phyloP scores from a whole-genome alignment of 2,888 invertebrate species.

The Frankliniella fusca region DNA sequence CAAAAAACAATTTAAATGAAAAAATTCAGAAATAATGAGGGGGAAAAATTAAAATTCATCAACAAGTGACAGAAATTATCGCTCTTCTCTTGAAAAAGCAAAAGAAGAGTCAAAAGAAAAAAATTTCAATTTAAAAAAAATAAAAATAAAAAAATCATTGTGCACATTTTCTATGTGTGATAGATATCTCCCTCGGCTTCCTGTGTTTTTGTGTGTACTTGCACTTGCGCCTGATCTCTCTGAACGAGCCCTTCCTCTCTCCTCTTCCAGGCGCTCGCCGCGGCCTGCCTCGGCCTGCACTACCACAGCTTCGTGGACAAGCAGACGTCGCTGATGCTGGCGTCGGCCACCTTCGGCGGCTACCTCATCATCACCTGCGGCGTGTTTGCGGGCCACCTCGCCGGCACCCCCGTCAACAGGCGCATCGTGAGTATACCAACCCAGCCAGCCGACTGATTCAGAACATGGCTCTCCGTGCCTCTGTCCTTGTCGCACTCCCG shows the following conservation, averaged over 20 bases:
- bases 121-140: background rate
- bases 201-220: background rate
- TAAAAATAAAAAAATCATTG: too few species aligned
- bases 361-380: constrained; percentile 41
- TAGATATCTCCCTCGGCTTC: background rate
- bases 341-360: constrained; percentile 41
- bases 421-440: constrained; percentile 39
- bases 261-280: constrained; percentile 39
- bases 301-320: constrained; percentile 40
- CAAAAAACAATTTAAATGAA: too few species aligned
- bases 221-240: background rate
- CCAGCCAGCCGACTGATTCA: too few species aligned
- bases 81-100: too few species aligned
- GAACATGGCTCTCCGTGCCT: too few species aligned
- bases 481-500: background rate
- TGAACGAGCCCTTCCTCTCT: background rate
- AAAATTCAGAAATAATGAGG: too few species aligned
- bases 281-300: constrained; percentile 40
- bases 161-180: too few species aligned
- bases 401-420: constrained; percentile 41
- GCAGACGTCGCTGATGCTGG: constrained; percentile 38
- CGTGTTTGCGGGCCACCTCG: constrained; percentile 42
- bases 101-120: too few species aligned
- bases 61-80: too few species aligned
- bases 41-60: too few species aligned